A percentile compares a stretch with the other conserved stretches of the same genome.
Conservation (phyloP, 2,113 vertebrate genomes). For the Phrynosoma platyrhinos region DNA sequence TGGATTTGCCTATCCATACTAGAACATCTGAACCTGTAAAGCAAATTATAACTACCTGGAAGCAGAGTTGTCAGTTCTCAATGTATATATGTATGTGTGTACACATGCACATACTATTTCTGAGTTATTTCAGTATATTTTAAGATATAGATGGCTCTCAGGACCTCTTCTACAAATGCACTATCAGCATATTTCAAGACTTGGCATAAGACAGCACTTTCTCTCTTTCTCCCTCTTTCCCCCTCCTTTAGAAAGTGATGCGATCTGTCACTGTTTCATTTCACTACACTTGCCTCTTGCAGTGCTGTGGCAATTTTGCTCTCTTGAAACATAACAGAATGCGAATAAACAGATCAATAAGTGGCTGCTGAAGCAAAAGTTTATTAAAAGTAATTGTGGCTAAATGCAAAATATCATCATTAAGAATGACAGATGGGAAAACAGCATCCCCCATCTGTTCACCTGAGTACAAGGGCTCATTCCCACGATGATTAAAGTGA, state of each 20-base stretch:
- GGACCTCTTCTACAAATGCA: constrained; percentile 50
- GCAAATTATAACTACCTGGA: constrained; percentile 18
- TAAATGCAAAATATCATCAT: constrained; percentile 26
- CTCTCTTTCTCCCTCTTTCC: background rate
- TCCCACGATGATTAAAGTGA: too few relatives aligned
- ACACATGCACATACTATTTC: background rate
- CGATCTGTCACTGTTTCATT: constrained; percentile 67
- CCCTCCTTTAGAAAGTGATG: constrained; percentile 64
- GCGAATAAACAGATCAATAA: constrained; percentile 65
- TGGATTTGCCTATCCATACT: constrained; percentile 52
- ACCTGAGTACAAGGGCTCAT: too few relatives aligned
- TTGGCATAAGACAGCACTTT: constrained; percentile 52
- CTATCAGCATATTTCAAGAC: constrained; percentile 43
- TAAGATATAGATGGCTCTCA: constrained; percentile 31
- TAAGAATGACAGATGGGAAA: constrained; percentile 32
- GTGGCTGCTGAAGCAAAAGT: constrained; percentile 22
- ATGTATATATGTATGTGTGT: background rate
- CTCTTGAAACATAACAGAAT: constrained; percentile 45
- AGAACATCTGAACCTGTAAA: constrained; percentile 17
- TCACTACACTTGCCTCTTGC: constrained; percentile 57
- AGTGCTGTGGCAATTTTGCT: constrained; percentile 54
- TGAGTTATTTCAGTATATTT: background rate
- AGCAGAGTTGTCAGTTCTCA: constrained; percentile 10
- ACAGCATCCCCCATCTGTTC: background rate
- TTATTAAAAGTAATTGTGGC: constrained; percentile 45